Conservation (phyloP, 2,797 vertebrate species). For the Intellagama lesueurii region DNA sequence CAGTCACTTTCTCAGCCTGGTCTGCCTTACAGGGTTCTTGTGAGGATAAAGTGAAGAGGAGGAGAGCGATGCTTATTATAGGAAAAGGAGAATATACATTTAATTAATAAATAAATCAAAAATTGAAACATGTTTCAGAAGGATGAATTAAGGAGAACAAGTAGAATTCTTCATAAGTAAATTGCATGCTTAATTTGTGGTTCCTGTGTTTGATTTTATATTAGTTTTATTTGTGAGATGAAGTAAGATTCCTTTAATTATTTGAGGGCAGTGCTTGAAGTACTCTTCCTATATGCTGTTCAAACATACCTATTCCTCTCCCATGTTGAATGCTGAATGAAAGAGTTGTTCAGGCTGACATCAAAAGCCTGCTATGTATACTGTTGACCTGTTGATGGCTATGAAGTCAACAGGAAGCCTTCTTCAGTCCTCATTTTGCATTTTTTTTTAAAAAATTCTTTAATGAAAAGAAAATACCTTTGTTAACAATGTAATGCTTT, state of each 20-base stretch:
- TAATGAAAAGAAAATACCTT: background rate
- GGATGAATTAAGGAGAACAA: background rate
- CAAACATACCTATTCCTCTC: background rate
- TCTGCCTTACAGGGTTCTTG: no score
- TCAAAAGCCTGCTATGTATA: background rate
- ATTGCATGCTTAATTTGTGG: background rate
- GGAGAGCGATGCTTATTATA: no score
- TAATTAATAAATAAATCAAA: no score
- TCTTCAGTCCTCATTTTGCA: background rate
- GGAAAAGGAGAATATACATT: no score
- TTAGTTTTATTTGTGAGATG: background rate
- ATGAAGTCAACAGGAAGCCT: background rate
- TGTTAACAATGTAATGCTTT: background rate
- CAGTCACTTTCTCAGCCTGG: no score
- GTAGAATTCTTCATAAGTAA: slow-evolving; percentile 15
- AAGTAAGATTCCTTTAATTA: background rate
- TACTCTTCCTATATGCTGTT: background rate
- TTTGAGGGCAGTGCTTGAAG: background rate
- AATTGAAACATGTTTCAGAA: no score
- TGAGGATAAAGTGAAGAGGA: no score
- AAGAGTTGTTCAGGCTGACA: background rate
- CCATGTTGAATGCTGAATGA: background rate
- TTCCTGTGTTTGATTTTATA: background rate
- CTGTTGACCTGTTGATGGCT: background rate
- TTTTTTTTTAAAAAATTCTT: background rate